Evolutionary conservation across 2,797 vertebrate genomes (phyloP).

Genomic region (Urophycis tenuis): DNA sequence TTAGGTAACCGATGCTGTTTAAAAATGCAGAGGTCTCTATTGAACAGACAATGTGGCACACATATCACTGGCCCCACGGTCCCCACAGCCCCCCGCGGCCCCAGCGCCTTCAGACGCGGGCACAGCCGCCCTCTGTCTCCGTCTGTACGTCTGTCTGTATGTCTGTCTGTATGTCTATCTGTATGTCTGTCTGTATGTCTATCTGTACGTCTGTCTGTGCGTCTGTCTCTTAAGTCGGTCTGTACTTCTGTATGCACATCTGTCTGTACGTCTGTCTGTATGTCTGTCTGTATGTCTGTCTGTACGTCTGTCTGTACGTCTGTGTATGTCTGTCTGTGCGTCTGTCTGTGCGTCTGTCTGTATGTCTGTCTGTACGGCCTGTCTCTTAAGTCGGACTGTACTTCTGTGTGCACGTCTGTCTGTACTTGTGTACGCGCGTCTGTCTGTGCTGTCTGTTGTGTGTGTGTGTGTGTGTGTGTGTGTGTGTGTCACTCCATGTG

Average conservation of each 20-base stretch:
- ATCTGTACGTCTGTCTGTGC: not conserved
- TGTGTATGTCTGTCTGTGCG: not conserved
- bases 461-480: not conserved
- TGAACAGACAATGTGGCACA: constrained; percentile 68
- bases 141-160: not conserved
- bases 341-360: constrained; percentile 8
- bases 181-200: not conserved
- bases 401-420: constrained; percentile 7
- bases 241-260: not conserved
- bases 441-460: constrained; percentile 8
- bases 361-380: not conserved
- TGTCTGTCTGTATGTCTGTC: not conserved
- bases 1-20: constrained; percentile 73
- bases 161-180: not conserved
- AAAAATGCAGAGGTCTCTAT: constrained; percentile 72
- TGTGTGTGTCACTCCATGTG: not conserved
- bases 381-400: no score
- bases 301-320: constrained; percentile 10
- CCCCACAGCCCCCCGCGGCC: constrained; percentile 19
- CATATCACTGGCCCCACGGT: constrained; percentile 56
- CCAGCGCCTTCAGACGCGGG: constrained; percentile 39
- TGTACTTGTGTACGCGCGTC: no score
- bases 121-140: constrained; percentile 15
- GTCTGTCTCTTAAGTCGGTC: constrained; percentile 12
- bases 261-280: constrained; percentile 11